These are phyloP conservation scores for Pelecanus crispus DNA, from an alignment of 2,113 vertebrate species.

Conservation along the genomic window DNA sequence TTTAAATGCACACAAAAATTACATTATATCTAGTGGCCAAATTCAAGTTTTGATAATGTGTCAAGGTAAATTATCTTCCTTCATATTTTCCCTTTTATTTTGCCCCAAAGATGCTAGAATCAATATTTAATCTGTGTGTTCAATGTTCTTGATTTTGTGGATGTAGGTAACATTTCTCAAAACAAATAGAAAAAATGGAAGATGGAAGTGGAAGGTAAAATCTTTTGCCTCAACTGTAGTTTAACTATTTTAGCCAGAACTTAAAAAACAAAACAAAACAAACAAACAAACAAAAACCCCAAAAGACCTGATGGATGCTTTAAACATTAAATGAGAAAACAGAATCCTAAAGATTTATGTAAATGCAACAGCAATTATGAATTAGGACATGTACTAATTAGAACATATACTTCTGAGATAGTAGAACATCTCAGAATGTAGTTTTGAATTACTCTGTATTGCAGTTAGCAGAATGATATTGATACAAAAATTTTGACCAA, in stretches of 20 bases:
- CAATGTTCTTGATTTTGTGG: background rate
- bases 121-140: background rate
- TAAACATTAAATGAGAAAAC: background rate
- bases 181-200: background rate
- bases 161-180: background rate
- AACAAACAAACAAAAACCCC: no score
- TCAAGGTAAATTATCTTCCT: background rate
- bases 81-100: background rate
- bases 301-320: background rate
- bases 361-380: background rate
- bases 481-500: background rate
- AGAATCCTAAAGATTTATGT: background rate
- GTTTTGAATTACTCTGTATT: background rate
- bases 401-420: background rate
- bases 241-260: background rate
- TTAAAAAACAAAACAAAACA: background rate
- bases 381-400: background rate
- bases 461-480: background rate
- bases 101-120: background rate
- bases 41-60: background rate
- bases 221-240: background rate
- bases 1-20: background rate
- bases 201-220: background rate
- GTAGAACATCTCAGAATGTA: background rate
- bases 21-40: background rate